Conservation (phyloP, 2,888 invertebrate species). For the Eupithecia vulgata region DNA sequence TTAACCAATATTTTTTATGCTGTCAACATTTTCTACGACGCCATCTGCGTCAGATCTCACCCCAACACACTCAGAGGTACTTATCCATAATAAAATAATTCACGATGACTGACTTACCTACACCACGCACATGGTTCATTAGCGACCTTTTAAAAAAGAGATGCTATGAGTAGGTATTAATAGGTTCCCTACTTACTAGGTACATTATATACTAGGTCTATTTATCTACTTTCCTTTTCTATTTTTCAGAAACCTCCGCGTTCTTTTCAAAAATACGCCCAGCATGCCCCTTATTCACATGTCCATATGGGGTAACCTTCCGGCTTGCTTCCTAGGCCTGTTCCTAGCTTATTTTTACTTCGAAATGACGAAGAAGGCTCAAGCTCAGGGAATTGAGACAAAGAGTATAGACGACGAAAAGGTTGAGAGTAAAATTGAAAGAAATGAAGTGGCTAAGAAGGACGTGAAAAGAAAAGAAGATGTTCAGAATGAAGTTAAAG, state of each 20-base stretch:
- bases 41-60: no score
- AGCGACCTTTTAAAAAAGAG: no score
- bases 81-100: no score
- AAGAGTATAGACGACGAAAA: not conserved
- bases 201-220: no score
- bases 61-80: no score
- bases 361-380: conserved; percentile 24
- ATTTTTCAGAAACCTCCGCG: conserved; percentile 23
- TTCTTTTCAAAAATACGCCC: conserved; percentile 14
- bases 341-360: conserved; percentile 35
- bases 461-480: not conserved
- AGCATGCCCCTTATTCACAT: conserved; percentile 27
- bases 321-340: conserved; percentile 39
- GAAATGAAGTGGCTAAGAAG: conserved; percentile 1
- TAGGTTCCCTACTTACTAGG: no score
- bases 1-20: no score
- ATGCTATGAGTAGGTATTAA: no score
- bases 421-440: not conserved
- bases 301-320: conserved; percentile 35
- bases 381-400: not conserved
- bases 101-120: no score
- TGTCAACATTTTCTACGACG: no score
- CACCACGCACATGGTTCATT: no score
- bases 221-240: not conserved
- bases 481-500: not conserved